Conservation (phyloP, 2,888 invertebrate species). For the Aquatica leii region DNA sequence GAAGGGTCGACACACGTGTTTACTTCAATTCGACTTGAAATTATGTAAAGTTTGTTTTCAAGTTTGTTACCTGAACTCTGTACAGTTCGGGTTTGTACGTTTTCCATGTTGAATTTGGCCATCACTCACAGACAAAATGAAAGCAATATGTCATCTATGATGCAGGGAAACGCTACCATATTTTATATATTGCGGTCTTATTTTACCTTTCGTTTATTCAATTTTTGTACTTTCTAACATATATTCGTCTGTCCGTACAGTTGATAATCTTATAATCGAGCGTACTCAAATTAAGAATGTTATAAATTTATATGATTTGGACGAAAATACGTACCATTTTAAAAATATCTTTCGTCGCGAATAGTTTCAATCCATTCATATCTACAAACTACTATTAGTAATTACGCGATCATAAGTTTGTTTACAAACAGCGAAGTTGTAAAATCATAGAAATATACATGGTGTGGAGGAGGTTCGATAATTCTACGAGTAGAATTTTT, state of each 20-base stretch:
- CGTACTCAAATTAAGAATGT: too few species aligned
- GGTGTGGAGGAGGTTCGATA: too few species aligned
- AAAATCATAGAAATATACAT: conserved; percentile 19
- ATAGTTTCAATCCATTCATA: too few species aligned
- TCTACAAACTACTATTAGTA: conserved; percentile 31
- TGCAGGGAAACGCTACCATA: conserved; percentile 38
- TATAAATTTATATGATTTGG: too few species aligned
- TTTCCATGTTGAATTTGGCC: conserved; percentile 36
- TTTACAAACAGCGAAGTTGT: conserved; percentile 34
- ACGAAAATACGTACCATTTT: too few species aligned
- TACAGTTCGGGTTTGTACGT: too few species aligned
- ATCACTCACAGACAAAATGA: conserved; percentile 45
- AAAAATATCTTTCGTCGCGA: too few species aligned
- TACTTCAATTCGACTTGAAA: conserved; percentile 32
- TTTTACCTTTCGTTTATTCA: conserved; percentile 38
- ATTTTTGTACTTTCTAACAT: not conserved
- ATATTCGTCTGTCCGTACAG: not conserved
- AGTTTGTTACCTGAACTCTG: conserved; percentile 28
- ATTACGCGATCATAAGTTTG: conserved; percentile 33
- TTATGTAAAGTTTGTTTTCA: conserved; percentile 47
- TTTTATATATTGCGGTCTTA: conserved; percentile 42
- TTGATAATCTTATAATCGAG: too few species aligned
- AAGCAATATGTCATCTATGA: conserved; percentile 46
- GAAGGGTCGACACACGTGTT: conserved; percentile 23
- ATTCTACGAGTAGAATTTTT: too few species aligned